Percentiles rank a stretch among this genome's conserved stretches.
Conservation (phyloP, 2,113 vertebrate genomes). For the Strix uralensis region DNA sequence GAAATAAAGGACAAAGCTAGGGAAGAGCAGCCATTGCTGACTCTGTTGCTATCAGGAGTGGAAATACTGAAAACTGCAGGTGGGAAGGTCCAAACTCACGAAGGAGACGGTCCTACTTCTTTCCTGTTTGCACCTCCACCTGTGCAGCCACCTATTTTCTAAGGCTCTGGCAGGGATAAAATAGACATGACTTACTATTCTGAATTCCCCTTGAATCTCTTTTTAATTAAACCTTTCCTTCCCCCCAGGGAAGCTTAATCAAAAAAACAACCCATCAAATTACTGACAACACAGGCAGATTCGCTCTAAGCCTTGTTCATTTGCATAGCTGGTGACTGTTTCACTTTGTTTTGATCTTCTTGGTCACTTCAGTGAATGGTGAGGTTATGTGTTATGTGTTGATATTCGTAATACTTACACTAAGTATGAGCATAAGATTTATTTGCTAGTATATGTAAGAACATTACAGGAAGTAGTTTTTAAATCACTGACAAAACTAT, state of each 20-base stretch:
- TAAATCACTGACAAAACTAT: neutral
- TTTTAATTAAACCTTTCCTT: constrained; percentile 45
- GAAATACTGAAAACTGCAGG: neutral
- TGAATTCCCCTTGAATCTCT: neutral
- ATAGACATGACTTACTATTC: neutral
- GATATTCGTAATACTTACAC: neutral
- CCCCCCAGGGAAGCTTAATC: neutral
- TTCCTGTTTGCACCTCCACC: neutral
- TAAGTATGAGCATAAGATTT: neutral
- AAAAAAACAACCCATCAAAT: constrained; percentile 11
- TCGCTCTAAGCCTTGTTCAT: neutral
- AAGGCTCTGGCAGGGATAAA: neutral
- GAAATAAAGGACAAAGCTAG: neutral
- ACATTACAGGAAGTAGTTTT: neutral
- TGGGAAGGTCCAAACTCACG: neutral
- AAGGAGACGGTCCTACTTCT: neutral
- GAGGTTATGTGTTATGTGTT: neutral
- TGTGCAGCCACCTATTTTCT: neutral
- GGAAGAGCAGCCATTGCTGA: neutral
- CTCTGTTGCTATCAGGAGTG: neutral
- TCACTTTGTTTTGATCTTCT: neutral
- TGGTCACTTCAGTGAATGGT: neutral
- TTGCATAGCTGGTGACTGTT: neutral
- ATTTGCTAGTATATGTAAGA: neutral
- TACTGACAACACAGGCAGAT: neutral